A percentile compares a stretch with the other conserved stretches of the same genome.
phyloP scores from a whole-genome alignment of 2,113 vertebrate species.

The Aptenodytes patagonicus region DNA sequence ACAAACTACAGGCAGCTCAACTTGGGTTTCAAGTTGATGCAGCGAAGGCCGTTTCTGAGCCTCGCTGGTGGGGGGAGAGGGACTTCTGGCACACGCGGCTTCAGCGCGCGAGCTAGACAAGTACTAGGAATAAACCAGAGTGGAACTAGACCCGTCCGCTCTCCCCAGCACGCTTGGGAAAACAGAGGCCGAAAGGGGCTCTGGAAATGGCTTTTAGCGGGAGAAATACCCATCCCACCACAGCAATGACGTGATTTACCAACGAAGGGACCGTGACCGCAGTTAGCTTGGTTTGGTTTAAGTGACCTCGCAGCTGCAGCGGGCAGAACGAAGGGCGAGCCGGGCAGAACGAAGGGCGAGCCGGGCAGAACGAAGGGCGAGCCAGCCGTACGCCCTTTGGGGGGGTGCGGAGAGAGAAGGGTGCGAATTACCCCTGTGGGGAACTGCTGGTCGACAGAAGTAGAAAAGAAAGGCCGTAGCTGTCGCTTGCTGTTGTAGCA shows the following conservation, averaged over 20 bases:
- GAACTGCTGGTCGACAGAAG: accelerated
- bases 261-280: accelerated
- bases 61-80: background rate
- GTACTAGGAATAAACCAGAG: background rate
- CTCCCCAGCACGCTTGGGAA: accelerated
- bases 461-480: accelerated
- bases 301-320: background rate
- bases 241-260: accelerated
- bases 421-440: accelerated
- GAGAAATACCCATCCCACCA: background rate
- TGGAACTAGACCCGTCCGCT: background rate
- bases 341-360: too few relatives aligned
- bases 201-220: background rate
- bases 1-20: background rate
- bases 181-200: background rate
- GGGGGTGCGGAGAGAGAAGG: background rate
- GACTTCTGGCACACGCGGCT: background rate
- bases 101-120: background rate
- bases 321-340: background rate
- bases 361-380: background rate
- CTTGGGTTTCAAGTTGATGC: background rate
- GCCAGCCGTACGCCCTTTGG: accelerated
- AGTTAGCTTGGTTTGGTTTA: background rate
- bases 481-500: background rate
- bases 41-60: background rate